Evolutionary conservation across 1,140 invertebrate genomes (phyloP), one percentile per base, ranked within the genome.

Genomic region (Cotesia typhae): DNA sequence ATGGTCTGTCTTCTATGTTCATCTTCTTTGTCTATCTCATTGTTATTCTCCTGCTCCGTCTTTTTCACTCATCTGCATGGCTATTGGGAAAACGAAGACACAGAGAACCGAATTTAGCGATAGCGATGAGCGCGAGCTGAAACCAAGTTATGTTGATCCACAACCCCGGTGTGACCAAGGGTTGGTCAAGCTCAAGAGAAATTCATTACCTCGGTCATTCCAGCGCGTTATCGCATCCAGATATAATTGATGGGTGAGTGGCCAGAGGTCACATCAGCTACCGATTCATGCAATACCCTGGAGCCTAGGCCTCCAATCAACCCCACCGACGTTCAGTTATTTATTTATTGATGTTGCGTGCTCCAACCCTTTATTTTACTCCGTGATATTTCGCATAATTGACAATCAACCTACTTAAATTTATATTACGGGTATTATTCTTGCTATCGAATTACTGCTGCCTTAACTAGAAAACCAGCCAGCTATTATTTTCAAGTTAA

Each of bases 121-220:
- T 28, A 28, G 17, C 9, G 20, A 59, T 20, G 9, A 17, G 20
- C 10, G 41, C 6, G 10, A 47, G 41, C 41, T 28, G 53, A 55
- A 20, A 20, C 4, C 9, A 59, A 59, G 20, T 17, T 7, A 20
- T 9, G 17, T n/a, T 55, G 12, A n/a, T 5, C 57, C 57, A 20
- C 20, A 28, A 59, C 57, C 57, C 57, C 17, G 0, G 57, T 59
- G 57, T 41, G 51, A 57, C 38, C 51, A 60, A 53, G 51, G 76
- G 28, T 9, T 55, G 63, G 55, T 70, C 60, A 38, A 47, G 57
- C 28, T 38, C 71, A 73, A 73, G 68, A 71, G 68, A 79, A 83
- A 84, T 82, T 83, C 81, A 81, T 84, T 84, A 82, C 82, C 78
- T 80, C 74, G 74, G 77, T 81, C 75, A 78, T 81, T 79, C 73